Percentiles rank a stretch among this genome's conserved stretches.
Conservation (phyloP, 2,113 vertebrate species). For the Anolis sagrei region DNA sequence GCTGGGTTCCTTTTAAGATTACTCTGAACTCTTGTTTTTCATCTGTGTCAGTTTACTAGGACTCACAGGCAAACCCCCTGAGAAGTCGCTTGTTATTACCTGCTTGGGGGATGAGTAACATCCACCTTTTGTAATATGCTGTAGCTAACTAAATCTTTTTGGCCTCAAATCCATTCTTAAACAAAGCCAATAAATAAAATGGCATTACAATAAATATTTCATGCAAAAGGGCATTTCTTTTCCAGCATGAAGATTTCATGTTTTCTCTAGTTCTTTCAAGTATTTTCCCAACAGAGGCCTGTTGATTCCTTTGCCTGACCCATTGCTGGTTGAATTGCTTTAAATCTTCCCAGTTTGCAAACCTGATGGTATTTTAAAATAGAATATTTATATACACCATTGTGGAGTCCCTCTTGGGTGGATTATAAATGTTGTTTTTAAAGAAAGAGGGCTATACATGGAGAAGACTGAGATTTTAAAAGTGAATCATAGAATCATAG, state of each 20-base stretch:
- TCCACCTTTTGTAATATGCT: neutral
- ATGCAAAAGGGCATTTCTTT: neutral
- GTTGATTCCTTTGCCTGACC: neutral
- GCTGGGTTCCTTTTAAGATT: conserved; percentile 31
- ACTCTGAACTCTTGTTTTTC: conserved; percentile 36
- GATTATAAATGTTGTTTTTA: neutral
- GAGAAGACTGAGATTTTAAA: too few relatives aligned
- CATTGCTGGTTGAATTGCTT: neutral
- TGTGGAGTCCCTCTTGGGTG: neutral
- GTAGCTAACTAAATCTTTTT: neutral
- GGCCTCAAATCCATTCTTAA: neutral
- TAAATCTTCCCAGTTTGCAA: neutral
- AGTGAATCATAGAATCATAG: too few relatives aligned
- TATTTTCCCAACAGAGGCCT: conserved; percentile 14
- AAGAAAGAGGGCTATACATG: too few relatives aligned
- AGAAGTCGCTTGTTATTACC: neutral
- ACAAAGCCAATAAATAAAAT: neutral
- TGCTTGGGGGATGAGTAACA: neutral
- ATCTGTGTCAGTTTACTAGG: conserved; percentile 12
- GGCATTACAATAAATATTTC: neutral
- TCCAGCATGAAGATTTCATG: neutral
- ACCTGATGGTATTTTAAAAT: neutral
- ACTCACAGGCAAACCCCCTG: neutral
- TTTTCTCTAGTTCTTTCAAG: neutral
- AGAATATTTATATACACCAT: neutral